Evolutionary conservation across 30 jellyfish, hydroid and myxozoan genomes (phyloP), one percentile per base, ranked within the genome.

Genomic region (Turritopsis dohrnii): DNA sequence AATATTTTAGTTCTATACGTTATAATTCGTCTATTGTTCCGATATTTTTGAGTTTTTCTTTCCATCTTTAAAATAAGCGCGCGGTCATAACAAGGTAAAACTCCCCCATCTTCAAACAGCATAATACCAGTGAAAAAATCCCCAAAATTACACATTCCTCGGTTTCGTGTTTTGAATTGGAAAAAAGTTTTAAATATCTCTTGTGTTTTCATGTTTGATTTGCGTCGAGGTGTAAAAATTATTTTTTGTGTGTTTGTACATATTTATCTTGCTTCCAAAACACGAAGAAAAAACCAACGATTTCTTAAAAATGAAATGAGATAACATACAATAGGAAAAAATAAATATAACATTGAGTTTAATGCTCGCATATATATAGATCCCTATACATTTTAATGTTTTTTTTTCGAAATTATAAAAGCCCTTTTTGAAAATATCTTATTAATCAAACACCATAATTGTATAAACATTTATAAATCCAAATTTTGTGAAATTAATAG

Each of bases 1-100:
- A 69, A 69, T 69, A 69, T 69, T 69, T 69, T 19, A 69, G 30
- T n/a, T 69, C 77, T 69, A 69, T 41, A 41, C 60, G 60, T 41
- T 41, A 41, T 41, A 41, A 41, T 41, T 41, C 60, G 60, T 41
- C 60, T 41, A 3, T 41, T 41, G 60, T 41, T 41, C 13, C 60
- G 13, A 41, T 41, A 41, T 41, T 41, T 41, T 41, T 41, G 60
- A 41, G 13, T 41, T 41, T 41, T 41, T 41, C 60, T 41, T 41
- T 41, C 60, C 60, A 13, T 41, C 13, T 41, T 41, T 41, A 3
- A 13, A 41, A 41, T 41, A 41, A 41, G 60, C 60, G 60, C 60
- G 60, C 60, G 60, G 60, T 13, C 60, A 41, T 13, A 41, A 41
- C 60, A 3, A 41, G 60, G 13, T 41, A 41, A 13, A 41, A 41